A percentile compares a stretch with the other conserved stretches of the same genome.
phyloP scores from a whole-genome alignment of 2,113 vertebrate genomes.

The Sphyrna mokarran region DNA sequence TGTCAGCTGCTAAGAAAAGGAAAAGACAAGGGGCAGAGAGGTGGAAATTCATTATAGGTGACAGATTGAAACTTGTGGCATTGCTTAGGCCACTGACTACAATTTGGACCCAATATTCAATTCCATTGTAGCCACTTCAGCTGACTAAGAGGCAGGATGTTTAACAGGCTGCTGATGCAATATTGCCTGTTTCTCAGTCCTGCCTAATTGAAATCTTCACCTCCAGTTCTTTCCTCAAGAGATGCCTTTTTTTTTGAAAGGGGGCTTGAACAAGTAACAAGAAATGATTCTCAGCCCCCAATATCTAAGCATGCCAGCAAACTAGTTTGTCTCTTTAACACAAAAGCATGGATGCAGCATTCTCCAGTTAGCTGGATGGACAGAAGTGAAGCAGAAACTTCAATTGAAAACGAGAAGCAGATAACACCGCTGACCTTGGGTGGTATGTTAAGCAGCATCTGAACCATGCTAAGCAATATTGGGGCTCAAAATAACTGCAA shows the following conservation, averaged over 20 bases:
- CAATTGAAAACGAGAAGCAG: neutral
- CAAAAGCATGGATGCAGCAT: neutral
- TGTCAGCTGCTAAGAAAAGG: neutral
- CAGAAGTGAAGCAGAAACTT: neutral
- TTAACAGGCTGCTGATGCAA: neutral
- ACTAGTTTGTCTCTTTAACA: neutral
- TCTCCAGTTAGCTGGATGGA: neutral
- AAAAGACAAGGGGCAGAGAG: neutral
- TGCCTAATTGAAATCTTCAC: neutral
- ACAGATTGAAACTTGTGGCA: neutral
- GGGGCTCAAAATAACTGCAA: conserved; percentile 34
- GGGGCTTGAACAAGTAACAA: neutral
- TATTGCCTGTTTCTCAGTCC: neutral
- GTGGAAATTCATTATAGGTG: neutral
- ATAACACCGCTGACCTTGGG: neutral
- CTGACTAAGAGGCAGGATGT: neutral
- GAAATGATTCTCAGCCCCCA: neutral
- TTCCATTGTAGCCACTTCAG: neutral
- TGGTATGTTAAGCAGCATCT: neutral
- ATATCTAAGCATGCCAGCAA: neutral
- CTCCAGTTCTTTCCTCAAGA: neutral
- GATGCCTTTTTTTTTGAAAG: neutral
- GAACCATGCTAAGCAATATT: neutral
- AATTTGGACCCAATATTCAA: neutral
- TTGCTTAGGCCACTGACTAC: neutral